Evolutionary conservation across 2,797 vertebrate species (phyloP), one percentile per base, ranked within the genome.

Genomic region (Acanthornis magna): DNA sequence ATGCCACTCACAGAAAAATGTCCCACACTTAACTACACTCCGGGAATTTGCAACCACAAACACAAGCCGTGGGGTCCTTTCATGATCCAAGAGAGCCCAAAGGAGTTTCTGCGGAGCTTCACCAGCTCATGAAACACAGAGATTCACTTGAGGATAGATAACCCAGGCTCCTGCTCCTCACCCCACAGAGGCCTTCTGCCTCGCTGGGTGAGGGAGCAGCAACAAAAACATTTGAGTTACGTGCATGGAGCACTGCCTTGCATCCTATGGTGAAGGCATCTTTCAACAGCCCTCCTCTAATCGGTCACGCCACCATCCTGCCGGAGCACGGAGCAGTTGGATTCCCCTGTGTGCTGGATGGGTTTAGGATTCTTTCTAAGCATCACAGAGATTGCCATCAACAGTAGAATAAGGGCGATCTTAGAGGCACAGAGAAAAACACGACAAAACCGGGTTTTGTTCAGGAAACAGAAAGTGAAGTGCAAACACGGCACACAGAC

Each of bases 321-420:
- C 5, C 0, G 0, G 42, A 81, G 57, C 75, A 72, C 1, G 10
- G 74, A 87, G 51, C 88, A 84, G 32, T 6, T 1, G 0, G 20
- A 38, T 81, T 67, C 10, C 42, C 68, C 63, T 26, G 21, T 51
- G 70, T 15, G 51, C 32, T 81, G 38, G n/a, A 53, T 17, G 66
- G 55, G 26, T 91, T 53, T 34, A 19, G 11, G 23, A 10, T 60
- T 78, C 74, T 68, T 65, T 36, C 34, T 29, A 82, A 88, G 7
- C n/a, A 66, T 34, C 66, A 72, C 42, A 16, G 48, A 88, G 32
- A 55, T 4, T 4, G 8, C 1, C 5, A 45, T 42, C 23, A n/a
- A 42, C 1, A 1, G 21, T 10, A 43, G 43, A 43, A 40, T 43
- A 48, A 93, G 36, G 16, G 55, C n/a, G 58, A 20, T 32, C 62